Base-by-base conservation (phyloP, 64 coral and sea anemone species). In the Montipora capricornis region DNA sequence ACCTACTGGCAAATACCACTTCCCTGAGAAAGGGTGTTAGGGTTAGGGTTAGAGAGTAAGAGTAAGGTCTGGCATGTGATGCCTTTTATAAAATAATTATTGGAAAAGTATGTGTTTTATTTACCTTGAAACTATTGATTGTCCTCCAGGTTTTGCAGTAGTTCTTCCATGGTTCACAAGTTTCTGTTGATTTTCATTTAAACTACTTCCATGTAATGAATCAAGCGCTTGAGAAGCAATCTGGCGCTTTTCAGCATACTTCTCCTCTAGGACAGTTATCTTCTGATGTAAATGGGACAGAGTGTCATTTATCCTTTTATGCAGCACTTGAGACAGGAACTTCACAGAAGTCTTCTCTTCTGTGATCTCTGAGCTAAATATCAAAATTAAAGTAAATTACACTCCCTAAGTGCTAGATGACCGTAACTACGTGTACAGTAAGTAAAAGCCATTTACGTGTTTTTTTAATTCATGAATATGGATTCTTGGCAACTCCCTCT, bases 221-320 rank as follows among this genome's bases (percentile, higher is more conserved):
- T 64, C 55, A 10, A 83, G 81, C 8, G 62, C 81, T 19, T 84
- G 61, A 16, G n/a, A 68, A 12, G 81, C 81, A 6, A 44, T 69
- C 15, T 84, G 61, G 20, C 45, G 81, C 15, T 19, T 68, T 69
- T 84, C 15, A 20, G 15, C 0, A 84, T 47, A 47, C 44, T 46
- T 24, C 17, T 47, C 49, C 7, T 49, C 62, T 44, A 84, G 17
- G 15, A 13, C 17, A 7, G 2, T 48, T 15, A 84, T 48, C 44
- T 84, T 84, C 14, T 49, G 9, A 44, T 84, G 60, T 11, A 84
- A 49, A 49, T 61, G 68, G 8, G 81, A 47, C 14, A 84, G 6
- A 4, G 81, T 84, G 60, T 47, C 19, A 44, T 84, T 84, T 16
- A 69, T 68, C 16, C 16, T 84, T 8, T 68, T 9, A 49, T 84